phyloP scores from a whole-genome alignment of 2,113 vertebrate species.

The Charina bottae region DNA sequence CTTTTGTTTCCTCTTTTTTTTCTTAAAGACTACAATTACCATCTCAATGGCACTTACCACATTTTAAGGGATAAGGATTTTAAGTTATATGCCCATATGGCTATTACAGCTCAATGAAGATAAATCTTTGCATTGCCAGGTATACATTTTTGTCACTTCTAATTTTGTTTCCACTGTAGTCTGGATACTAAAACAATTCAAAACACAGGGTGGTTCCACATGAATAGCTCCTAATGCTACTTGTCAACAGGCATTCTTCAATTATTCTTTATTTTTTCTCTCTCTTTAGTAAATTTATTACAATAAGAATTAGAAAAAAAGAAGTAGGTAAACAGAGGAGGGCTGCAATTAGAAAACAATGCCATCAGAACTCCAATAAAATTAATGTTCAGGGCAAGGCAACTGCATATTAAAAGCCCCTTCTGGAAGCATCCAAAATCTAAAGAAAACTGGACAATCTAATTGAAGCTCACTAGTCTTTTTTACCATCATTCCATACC shows the following conservation, averaged over 20 bases:
- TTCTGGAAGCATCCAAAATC: not conserved
- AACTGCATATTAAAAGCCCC: not conserved
- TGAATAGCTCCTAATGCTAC: not conserved
- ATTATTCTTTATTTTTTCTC: not conserved
- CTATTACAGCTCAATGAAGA: not conserved
- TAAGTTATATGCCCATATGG: not conserved
- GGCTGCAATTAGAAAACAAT: not conserved
- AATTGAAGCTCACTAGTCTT: not conserved
- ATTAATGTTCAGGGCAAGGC: not conserved
- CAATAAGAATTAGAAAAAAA: not conserved
- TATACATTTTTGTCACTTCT: not conserved
- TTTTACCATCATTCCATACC: not conserved
- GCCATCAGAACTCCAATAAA: not conserved
- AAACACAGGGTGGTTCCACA: not conserved
- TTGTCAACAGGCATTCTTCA: not conserved
- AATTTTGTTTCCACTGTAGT: not conserved
- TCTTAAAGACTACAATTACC: constrained; percentile 29
- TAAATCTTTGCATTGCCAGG: not conserved
- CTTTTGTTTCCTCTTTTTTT: not conserved
- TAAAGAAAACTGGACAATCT: not conserved
- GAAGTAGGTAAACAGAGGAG: not conserved
- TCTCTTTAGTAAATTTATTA: not conserved
- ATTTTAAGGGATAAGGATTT: constrained; percentile 18
- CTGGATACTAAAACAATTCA: not conserved
- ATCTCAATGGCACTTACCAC: constrained; percentile 20